Evolutionary conservation across 2,888 invertebrate genomes (phyloP).

Genomic region (Epirrhoe tristata): DNA sequence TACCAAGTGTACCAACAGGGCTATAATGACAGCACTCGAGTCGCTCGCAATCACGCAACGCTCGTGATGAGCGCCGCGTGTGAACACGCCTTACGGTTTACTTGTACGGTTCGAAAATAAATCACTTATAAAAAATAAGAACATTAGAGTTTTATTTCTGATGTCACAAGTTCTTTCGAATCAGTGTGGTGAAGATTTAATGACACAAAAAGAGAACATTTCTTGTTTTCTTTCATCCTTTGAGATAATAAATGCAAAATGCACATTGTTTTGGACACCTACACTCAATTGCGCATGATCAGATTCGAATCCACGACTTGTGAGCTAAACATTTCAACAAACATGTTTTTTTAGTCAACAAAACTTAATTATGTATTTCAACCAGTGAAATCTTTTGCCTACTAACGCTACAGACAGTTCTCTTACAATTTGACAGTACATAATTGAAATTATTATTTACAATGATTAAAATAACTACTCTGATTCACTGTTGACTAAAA

Average conservation of each 20-base stretch:
- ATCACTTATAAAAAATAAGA: slow-evolving; percentile 1
- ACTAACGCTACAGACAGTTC: slow-evolving; percentile 54
- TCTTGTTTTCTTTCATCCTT: too few species aligned
- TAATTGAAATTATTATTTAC: slow-evolving; percentile 81
- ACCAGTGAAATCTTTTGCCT: slow-evolving; percentile 22
- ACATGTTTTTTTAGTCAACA: too few species aligned
- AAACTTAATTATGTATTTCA: too few species aligned
- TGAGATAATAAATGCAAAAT: too few species aligned
- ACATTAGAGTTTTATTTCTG: too few species aligned
- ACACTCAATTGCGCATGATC: too few species aligned
- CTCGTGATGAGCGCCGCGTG: slow-evolving; percentile 57
- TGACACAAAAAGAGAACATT: too few species aligned
- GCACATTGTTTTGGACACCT: too few species aligned
- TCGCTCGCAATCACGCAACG: slow-evolving; percentile 68
- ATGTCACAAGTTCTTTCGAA: too few species aligned
- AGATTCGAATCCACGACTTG: too few species aligned
- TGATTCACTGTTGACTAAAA: slow-evolving; percentile 32
- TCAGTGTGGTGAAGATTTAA: too few species aligned
- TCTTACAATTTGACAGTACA: slow-evolving; percentile 69
- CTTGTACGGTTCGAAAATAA: slow-evolving; percentile 48
- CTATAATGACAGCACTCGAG: slow-evolving; percentile 56
- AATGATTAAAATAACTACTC: slow-evolving; percentile 61
- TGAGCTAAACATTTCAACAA: too few species aligned
- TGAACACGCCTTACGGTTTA: slow-evolving; percentile 60
- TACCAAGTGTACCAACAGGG: slow-evolving; percentile 35